These are phyloP conservation scores for Mormyrops attenuatus DNA, from an alignment of 2,797 vertebrate genomes.

Conservation along the genomic window DNA sequence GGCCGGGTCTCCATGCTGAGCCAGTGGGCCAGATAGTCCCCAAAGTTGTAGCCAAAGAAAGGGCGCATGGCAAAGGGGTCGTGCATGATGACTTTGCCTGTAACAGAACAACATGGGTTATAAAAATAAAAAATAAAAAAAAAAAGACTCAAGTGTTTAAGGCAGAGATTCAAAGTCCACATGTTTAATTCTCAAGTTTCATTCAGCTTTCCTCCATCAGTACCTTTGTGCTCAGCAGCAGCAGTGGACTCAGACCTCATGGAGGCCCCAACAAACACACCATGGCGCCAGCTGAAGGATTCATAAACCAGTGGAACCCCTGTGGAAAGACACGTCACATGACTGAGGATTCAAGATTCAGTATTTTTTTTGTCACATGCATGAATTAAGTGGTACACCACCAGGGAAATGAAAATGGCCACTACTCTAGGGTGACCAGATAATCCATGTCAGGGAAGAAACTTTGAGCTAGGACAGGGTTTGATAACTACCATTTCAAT, in stretches of 20 bases:
- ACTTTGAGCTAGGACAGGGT: too few species aligned
- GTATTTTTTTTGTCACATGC: neutral
- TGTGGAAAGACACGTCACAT: conserved; percentile 34
- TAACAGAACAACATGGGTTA: neutral
- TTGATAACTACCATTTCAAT: too few species aligned
- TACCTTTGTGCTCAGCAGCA: conserved; percentile 88
- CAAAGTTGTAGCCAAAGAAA: conserved; percentile 92
- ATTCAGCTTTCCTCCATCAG: neutral
- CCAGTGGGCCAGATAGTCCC: conserved; percentile 84
- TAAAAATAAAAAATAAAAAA: too few species aligned
- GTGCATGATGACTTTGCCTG: conserved; percentile 83
- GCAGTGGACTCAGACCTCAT: conserved; percentile 90
- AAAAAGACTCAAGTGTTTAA: neutral
- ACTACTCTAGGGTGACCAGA: too few species aligned
- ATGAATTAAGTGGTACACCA: neutral
- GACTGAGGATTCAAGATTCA: neutral
- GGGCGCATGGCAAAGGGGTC: conserved; percentile 92
- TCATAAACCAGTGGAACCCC: conserved; percentile 87
- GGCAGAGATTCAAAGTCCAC: neutral
- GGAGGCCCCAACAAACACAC: conserved; percentile 83
- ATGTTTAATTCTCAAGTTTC: neutral
- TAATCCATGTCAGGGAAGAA: too few species aligned
- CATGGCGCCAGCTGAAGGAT: conserved; percentile 83
- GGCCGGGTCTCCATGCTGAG: conserved; percentile 73
- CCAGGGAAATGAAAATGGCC: neutral